Evolutionary conservation across 1,140 invertebrate species (phyloP).

Genomic region (Neomicropteryx cornuta): DNA sequence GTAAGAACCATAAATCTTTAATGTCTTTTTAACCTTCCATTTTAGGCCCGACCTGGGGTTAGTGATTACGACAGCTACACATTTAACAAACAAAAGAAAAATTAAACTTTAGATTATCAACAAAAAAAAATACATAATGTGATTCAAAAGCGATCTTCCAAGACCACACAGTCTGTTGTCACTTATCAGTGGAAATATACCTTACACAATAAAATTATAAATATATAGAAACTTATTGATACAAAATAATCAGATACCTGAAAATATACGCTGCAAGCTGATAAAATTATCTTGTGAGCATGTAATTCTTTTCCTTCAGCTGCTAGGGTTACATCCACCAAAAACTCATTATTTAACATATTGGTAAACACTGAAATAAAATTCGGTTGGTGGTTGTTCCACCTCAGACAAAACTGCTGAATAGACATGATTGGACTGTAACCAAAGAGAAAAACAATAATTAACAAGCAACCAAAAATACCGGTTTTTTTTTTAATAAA

Average conservation of each 20-base stretch:
- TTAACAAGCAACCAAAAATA: background rate
- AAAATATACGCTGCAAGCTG: slow-evolving; percentile 80
- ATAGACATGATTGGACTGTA: slow-evolving; percentile 45
- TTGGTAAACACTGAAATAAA: slow-evolving; percentile 77
- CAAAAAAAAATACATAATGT: slow-evolving; percentile 3
- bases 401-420: slow-evolving; percentile 78
- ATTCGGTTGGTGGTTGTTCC: slow-evolving; percentile 85
- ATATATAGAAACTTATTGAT: background rate
- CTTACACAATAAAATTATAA: background rate
- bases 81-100: no score
- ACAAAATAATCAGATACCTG: slow-evolving; percentile 43
- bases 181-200: no score
- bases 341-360: slow-evolving; percentile 64
- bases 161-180: background rate
- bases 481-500: no score
- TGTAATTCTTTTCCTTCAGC: slow-evolving; percentile 74
- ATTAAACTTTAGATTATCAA: no score
- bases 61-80: no score
- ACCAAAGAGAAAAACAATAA: slow-evolving; percentile 3
- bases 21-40: no score
- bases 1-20: no score
- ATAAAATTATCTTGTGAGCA: slow-evolving; percentile 77
- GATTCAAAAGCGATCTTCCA: slow-evolving; percentile 1
- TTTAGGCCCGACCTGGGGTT: no score
- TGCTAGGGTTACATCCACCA: slow-evolving; percentile 80